These are phyloP conservation scores for Medauroidea extradentata DNA, from an alignment of 1,140 invertebrate species.

Conservation along the genomic window DNA sequence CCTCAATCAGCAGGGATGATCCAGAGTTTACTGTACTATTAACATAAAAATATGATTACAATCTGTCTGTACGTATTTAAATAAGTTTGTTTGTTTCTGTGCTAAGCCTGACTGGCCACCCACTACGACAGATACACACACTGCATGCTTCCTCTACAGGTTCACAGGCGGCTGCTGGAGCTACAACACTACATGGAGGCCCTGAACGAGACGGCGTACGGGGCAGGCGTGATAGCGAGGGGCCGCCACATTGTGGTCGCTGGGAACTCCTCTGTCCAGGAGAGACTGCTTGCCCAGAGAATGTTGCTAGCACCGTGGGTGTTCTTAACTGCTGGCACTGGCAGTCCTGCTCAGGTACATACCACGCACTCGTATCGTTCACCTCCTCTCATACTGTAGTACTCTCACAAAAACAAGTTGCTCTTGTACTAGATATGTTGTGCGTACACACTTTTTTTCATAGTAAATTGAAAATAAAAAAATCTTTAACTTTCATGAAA, in stretches of 20 bases:
- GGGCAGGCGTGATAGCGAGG: slow-evolving; percentile 53
- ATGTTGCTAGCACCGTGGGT: slow-evolving; percentile 7
- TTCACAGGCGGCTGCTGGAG: slow-evolving; percentile 56
- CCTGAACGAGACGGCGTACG: slow-evolving; percentile 56
- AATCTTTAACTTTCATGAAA: too few species aligned
- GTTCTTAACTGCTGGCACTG: slow-evolving; percentile 12
- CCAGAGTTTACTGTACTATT: too few species aligned
- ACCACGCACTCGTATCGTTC: slow-evolving; percentile 28
- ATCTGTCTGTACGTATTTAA: too few species aligned
- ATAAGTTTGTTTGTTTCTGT: too few species aligned
- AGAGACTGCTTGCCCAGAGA: background rate
- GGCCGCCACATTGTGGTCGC: slow-evolving; percentile 44
- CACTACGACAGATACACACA: too few species aligned
- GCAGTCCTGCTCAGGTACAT: slow-evolving; percentile 42
- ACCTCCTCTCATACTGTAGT: too few species aligned
- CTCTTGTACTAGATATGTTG: too few species aligned
- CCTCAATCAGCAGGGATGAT: too few species aligned
- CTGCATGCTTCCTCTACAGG: slow-evolving; percentile 20
- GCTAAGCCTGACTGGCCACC: too few species aligned
- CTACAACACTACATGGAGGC: slow-evolving; percentile 66
- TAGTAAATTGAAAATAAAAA: too few species aligned
- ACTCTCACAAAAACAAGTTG: slow-evolving; percentile 46
- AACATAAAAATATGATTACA: too few species aligned
- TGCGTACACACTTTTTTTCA: too few species aligned
- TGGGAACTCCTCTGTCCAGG: slow-evolving; percentile 10